phyloP scores from a whole-genome alignment of 1,140 invertebrate species.

The Vanessa atalanta region DNA sequence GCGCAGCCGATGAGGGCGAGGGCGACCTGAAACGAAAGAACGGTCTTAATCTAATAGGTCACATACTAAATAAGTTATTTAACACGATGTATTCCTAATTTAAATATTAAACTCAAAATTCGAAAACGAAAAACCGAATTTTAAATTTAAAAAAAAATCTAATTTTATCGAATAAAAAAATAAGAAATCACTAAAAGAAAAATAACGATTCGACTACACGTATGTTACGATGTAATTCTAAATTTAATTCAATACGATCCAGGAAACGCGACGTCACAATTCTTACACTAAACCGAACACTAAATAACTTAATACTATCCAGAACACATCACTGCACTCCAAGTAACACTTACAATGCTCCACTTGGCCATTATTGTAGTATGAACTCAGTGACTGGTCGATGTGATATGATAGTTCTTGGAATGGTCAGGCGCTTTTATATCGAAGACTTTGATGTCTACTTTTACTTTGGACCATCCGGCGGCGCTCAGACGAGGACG shows the following conservation, averaged over 20 bases:
- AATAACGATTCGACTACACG: too few relatives aligned
- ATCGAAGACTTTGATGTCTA: slow-evolving; percentile 63
- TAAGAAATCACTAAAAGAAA: too few relatives aligned
- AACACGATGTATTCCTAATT: background rate
- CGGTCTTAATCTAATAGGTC: background rate
- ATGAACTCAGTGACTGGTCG: slow-evolving; percentile 50
- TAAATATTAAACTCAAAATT: background rate
- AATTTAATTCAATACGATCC: too few relatives aligned
- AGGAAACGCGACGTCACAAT: slow-evolving; percentile 1
- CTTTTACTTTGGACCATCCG: slow-evolving; percentile 72
- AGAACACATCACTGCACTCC: slow-evolving; percentile 66
- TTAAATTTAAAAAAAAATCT: background rate
- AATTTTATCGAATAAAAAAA: too few relatives aligned
- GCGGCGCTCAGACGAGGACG: slow-evolving; percentile 55
- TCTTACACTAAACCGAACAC: slow-evolving; percentile 18
- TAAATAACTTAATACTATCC: slow-evolving; percentile 12
- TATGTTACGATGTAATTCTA: too few relatives aligned
- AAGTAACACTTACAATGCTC: slow-evolving; percentile 70
- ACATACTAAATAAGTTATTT: background rate
- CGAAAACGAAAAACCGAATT: background rate
- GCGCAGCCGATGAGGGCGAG: slow-evolving; percentile 76
- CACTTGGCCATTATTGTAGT: slow-evolving; percentile 71
- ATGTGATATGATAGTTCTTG: slow-evolving; percentile 59
- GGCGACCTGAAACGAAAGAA: slow-evolving; percentile 61
- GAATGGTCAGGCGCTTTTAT: slow-evolving; percentile 62